Conservation (phyloP, 2,797 vertebrate genomes). For the Falco columbarius region DNA sequence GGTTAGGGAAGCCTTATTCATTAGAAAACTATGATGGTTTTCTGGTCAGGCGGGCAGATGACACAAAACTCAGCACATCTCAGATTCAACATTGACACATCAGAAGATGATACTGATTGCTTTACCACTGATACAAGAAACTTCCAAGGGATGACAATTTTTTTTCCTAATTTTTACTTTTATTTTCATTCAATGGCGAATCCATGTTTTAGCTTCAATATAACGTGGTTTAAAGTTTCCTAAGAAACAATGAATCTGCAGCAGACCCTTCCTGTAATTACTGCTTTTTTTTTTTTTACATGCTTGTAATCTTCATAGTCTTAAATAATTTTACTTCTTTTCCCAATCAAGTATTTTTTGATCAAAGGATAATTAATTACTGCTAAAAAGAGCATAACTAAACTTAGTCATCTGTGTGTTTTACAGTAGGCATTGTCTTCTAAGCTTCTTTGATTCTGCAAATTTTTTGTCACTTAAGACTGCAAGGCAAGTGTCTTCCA, state of each 20-base stretch:
- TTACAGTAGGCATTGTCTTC: neutral
- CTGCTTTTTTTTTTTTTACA: neutral
- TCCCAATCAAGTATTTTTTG: neutral
- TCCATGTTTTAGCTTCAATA: neutral
- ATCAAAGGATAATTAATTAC: neutral
- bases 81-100: neutral
- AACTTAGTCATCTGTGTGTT: neutral
- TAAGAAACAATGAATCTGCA: neutral
- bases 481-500: neutral
- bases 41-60: neutral
- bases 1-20: neutral
- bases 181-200: neutral
- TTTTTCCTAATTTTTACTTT: neutral
- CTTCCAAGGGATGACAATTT: neutral
- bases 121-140: neutral
- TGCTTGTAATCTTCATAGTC: neutral
- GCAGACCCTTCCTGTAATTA: neutral
- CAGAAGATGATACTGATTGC: neutral
- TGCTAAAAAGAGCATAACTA: neutral
- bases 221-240: neutral
- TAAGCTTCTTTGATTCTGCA: neutral
- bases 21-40: neutral
- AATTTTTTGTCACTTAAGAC: neutral
- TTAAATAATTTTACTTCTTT: neutral
- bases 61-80: neutral